Conservation (phyloP, 2,113 vertebrate genomes). For the Sphaerodactylus townsendi region DNA sequence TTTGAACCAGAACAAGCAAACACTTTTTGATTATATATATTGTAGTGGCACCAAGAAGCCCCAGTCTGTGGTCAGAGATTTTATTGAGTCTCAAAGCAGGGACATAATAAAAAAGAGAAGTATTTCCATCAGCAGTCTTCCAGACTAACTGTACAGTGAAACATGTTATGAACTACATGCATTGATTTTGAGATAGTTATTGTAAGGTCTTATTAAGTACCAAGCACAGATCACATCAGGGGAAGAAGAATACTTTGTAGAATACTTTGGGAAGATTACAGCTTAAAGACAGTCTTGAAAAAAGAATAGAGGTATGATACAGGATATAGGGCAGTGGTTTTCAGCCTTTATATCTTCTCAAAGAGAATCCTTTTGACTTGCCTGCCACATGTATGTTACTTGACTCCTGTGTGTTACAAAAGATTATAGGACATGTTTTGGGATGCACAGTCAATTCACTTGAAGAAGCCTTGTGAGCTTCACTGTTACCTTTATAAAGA, state of each 20-base stretch:
- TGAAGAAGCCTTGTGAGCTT: no score
- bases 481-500: no score
- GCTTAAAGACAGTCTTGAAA: neutral
- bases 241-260: neutral
- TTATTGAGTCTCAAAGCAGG: neutral
- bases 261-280: neutral
- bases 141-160: neutral
- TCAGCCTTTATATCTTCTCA: neutral
- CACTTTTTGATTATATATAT: neutral
- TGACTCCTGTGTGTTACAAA: no score
- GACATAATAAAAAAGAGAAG: neutral
- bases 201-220: neutral
- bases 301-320: neutral
- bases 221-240: neutral
- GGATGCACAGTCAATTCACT: no score
- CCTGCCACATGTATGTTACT: no score
- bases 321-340: neutral
- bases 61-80: neutral
- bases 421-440: no score
- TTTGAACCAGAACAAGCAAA: neutral
- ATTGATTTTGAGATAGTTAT: neutral
- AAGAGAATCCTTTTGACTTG: no score
- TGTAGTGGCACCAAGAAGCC: neutral
- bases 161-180: neutral
- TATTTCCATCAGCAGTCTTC: neutral